Base-by-base conservation (phyloP, 2,888 invertebrate genomes). In the Tubiluchus corallicola region DNA sequence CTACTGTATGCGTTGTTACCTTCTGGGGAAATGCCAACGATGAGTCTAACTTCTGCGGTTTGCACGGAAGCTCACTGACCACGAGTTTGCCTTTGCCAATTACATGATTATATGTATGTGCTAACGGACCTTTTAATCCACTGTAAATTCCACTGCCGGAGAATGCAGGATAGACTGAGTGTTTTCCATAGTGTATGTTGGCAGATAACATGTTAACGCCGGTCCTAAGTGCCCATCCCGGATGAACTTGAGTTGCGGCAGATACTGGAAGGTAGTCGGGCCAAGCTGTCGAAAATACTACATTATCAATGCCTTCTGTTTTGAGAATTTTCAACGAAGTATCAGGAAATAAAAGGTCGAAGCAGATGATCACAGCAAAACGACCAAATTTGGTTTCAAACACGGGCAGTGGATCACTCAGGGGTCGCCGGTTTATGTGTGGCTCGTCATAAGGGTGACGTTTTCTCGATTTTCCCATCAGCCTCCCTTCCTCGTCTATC, bases 221-320 rank as follows among this genome's bases (percentile, higher is more conserved):
- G 44, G 49, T 41, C 2, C 52, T 51, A n/a, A 51, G 50, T 2
- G 59, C 57, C 41, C 56, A 58, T 1, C 56, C 54, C 1, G 56
- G 54, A 38, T 58, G 58, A 44, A 52, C 56, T 20, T 53, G 49
- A 4, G 57, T 44, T 1, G 59, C 53, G 1, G 55, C 47, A 3
- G 55, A 48, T 5, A 56, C 45, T 1, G 59, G 60, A 2, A 55
- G 48, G 4, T 53, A 54, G 19, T 58, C 55, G 48, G 55, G 55
- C 58, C 59, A 60, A 1, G 57, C 53, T 0, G 58, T 56, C 1
- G 59, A 56, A 38, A 57, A 56, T 2, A 54, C 49, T n/a, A 60
- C 47, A 44, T 53, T 55, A 20, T 51, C 49, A 3, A 58, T 44
- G 2, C 46, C 45, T 17, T 48, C 42, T 15, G 49, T 38, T 37